Evolutionary conservation across 2,888 invertebrate genomes (phyloP), one percentile per base, ranked within the genome.

Genomic region (Tipula vernalis): DNA sequence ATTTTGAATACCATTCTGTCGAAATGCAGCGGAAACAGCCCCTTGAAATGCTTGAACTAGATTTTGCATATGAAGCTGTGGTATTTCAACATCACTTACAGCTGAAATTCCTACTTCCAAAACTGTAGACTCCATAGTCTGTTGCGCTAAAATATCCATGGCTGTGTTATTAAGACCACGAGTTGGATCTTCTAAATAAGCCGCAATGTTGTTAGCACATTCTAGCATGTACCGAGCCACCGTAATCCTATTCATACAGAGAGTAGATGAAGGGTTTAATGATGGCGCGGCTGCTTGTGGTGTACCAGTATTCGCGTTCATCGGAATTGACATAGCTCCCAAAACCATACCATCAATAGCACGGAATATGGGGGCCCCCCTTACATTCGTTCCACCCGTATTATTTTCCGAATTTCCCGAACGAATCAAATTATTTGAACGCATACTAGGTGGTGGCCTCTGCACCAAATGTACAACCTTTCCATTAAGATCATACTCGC

Each of bases 391-490:
- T 8, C 87, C 42, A 89, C 90, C 71, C 89, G 91, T 89, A 90
- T 92, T 87, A 89, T 86, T 88, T 36, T 89, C 89, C 86, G 89
- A 88, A 87, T 88, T 88, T 87, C 88, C 87, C 15, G 89, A 86
- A 71, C 44, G 57, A 42, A 36, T 42, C 86, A n/a, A 88, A 87
- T 41, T 89, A 89, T 6, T 90, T 88, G 88, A 91, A 85, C 90
- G 90, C 51, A 91, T 89, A 86, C 92, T 92, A 0, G 98, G 98
- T 0, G 98, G 98, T 4, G 96, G 94, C 39, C 97, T 93, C 91
- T 97, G 96, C 18, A 98, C 98, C 90, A 98, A 94, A 91, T 98
- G 98, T 86, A 98, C 94, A 44, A 98, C 98, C 92, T 98, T 98
- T 1, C 97, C 98, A 90, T 97, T 93, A 36, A 98, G 96, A 93